Percentiles rank a stretch among this genome's conserved stretches.
These are phyloP conservation scores for Tokudaia tokunoshimensis DNA, from an alignment of 2,797 vertebrate genomes.

Conservation along the genomic window DNA sequence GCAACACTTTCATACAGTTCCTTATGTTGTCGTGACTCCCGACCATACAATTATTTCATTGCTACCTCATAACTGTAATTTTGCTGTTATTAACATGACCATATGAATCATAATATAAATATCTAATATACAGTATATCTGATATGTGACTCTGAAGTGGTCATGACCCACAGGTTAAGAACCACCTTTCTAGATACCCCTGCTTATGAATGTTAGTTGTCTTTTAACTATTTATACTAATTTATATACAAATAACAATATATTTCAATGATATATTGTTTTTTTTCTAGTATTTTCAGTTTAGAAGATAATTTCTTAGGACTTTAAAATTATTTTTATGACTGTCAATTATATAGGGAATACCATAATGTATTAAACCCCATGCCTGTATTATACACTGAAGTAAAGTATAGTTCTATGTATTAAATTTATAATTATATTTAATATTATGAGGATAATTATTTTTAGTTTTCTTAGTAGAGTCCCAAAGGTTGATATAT, in stretches of 20 bases:
- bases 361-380: background rate
- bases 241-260: background rate
- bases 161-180: background rate
- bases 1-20: background rate
- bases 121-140: background rate
- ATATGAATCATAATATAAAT: background rate
- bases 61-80: too few species aligned
- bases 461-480: background rate
- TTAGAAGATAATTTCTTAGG: conserved; percentile 14
- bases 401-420: background rate
- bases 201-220: background rate
- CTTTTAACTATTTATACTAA: background rate
- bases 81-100: background rate
- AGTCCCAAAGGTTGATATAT: background rate
- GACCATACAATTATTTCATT: background rate
- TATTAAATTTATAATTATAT: background rate
- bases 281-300: background rate
- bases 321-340: conserved; percentile 1
- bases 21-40: background rate
- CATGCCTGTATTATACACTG: background rate
- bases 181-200: background rate
- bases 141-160: background rate
- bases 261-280: background rate
- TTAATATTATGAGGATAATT: background rate
- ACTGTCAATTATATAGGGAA: background rate